A percentile compares a stretch with the other conserved stretches of the same genome.
Evolutionary conservation across 1,140 invertebrate genomes (phyloP).

Genomic region (Maniola jurtina): DNA sequence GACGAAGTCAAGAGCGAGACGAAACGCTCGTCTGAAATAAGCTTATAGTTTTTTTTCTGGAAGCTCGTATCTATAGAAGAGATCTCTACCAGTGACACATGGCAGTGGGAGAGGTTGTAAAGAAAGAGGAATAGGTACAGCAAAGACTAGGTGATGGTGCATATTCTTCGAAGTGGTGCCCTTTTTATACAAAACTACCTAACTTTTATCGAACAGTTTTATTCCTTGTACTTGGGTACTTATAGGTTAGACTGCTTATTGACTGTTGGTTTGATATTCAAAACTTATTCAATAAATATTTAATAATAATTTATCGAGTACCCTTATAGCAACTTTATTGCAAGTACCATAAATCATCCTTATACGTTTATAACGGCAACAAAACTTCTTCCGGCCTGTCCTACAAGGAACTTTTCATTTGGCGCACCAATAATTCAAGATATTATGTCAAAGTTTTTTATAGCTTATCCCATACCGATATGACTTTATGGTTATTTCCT

Average conservation of each 20-base stretch:
- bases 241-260: neutral
- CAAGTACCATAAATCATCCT: conserved; percentile 63
- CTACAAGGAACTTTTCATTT: conserved; percentile 53
- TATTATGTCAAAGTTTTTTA: conserved; percentile 59
- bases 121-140: no score
- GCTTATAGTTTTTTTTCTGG: no score
- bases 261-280: conserved; percentile 1
- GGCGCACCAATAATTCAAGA: conserved; percentile 57
- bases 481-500: conserved; percentile 48
- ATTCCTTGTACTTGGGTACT: neutral
- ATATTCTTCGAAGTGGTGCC: no score
- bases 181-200: no score
- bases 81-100: no score
- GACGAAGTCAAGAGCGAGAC: no score
- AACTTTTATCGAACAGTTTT: no score
- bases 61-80: no score
- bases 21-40: no score
- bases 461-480: conserved; percentile 45
- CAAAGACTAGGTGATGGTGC: no score
- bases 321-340: conserved; percentile 38
- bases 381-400: conserved; percentile 52
- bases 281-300: neutral
- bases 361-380: conserved; percentile 61
- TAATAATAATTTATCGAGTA: neutral
- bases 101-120: no score